Percentiles rank a stretch among this genome's conserved stretches.
These are phyloP conservation scores for Troides oblongomaculatus DNA, from an alignment of 2,888 invertebrate genomes.

Conservation along the genomic window DNA sequence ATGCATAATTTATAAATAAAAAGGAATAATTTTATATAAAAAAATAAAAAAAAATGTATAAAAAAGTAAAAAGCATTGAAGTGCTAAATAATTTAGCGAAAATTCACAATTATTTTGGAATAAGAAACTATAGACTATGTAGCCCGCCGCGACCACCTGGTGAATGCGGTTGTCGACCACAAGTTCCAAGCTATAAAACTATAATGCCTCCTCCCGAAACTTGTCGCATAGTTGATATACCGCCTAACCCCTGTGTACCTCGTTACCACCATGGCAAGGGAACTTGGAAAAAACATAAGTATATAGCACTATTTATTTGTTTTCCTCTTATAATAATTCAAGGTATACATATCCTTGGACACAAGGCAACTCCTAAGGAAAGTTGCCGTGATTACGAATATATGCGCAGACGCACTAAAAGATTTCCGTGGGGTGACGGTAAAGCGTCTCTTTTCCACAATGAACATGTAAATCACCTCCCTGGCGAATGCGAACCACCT, in stretches of 20 bases:
- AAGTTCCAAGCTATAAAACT: constrained; percentile 44
- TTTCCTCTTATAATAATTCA: constrained; percentile 59
- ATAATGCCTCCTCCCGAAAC: constrained; percentile 48
- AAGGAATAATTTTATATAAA: background rate
- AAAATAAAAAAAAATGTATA: constrained; percentile 8
- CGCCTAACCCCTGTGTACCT: constrained; percentile 51
- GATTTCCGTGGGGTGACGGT: constrained; percentile 96
- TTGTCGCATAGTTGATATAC: constrained; percentile 49
- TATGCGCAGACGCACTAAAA: constrained; percentile 87
- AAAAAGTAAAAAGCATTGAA: constrained; percentile 27
- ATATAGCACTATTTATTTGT: constrained; percentile 50
- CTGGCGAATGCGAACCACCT: constrained; percentile 61
- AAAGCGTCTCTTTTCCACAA: constrained; percentile 92
- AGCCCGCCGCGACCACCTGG: constrained; percentile 51
- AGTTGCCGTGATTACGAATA: constrained; percentile 84
- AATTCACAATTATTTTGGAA: constrained; percentile 15
- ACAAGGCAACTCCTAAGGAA: constrained; percentile 42
- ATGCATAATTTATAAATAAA: background rate
- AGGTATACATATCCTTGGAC: constrained; percentile 40
- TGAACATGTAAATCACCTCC: constrained; percentile 81
- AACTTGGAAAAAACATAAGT: constrained; percentile 55
- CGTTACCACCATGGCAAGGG: constrained; percentile 49
- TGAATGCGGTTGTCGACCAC: constrained; percentile 45
- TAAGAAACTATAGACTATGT: constrained; percentile 44
- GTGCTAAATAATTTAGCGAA: constrained; percentile 24